A percentile compares a stretch with the other conserved stretches of the same genome.
Conservation (phyloP, 2,797 vertebrate species). For the Pyrocephalus nanus region DNA sequence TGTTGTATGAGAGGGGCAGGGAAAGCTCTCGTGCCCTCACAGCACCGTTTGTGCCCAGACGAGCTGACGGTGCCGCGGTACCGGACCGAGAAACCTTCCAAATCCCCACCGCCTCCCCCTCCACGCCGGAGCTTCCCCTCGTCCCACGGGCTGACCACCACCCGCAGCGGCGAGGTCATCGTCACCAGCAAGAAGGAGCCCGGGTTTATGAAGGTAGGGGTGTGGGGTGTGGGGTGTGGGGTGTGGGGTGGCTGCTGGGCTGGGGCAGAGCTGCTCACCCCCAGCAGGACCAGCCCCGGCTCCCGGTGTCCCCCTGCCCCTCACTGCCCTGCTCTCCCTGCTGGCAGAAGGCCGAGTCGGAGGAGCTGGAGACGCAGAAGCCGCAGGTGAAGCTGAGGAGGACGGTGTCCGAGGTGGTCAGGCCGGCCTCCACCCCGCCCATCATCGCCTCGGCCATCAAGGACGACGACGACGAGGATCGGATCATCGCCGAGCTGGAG, state of each 20-base stretch:
- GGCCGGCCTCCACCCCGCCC: conserved; percentile 92
- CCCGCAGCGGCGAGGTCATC: conserved; percentile 91
- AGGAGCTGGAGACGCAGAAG: conserved; percentile 90
- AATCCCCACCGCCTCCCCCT: conserved; percentile 93
- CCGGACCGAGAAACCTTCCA: conserved; percentile 96
- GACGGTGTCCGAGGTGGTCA: conserved; percentile 88
- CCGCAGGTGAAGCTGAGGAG: conserved; percentile 92
- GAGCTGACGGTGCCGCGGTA: conserved; percentile 93
- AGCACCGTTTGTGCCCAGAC: conserved; percentile 73
- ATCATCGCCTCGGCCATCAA: conserved; percentile 86
- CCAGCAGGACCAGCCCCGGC: accelerated
- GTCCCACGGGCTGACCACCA: conserved; percentile 90
- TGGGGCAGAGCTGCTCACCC: accelerated
- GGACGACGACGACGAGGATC: conserved; percentile 87
- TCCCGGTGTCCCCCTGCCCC: not conserved
- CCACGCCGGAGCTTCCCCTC: conserved; percentile 95
- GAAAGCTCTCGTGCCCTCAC: not conserved
- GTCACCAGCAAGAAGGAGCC: conserved; percentile 89
- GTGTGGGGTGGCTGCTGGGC: accelerated
- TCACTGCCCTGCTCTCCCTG: not conserved
- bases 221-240: accelerated
- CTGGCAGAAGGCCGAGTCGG: conserved; percentile 88
- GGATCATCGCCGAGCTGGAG: conserved; percentile 89
- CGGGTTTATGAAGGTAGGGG: conserved; percentile 85
- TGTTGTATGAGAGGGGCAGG: not conserved